Evolutionary conservation across 2,113 vertebrate genomes (phyloP), one percentile per base, ranked within the genome.

Genomic region (Muscicapa adusta): DNA sequence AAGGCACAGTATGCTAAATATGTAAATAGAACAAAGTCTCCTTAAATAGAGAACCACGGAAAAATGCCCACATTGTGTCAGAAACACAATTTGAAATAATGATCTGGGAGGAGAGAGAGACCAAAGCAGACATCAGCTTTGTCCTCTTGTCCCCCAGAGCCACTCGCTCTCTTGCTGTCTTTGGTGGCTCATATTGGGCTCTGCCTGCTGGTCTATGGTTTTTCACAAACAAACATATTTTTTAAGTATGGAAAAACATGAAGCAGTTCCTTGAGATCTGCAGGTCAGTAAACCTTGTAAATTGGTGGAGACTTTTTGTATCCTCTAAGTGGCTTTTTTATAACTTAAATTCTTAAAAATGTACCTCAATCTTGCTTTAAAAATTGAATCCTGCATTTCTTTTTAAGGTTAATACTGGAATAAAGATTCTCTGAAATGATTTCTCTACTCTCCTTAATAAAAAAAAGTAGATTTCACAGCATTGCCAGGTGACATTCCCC

Each of bases 121-220:
- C 8, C 23, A n/a, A 43, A 48, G 18, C 28, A 79, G 71, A 42
- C 4, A 4, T 34, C 29, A 63, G 9, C 17, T 24, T 73, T 31
- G 50, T 45, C 11, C 10, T 19, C 17, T 42, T 45, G 26, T 33
- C 10, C 61, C 3, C 7, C 0, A 2, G 51, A 70, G 38, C 17
- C 26, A 9, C 22, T 71, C 0, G 5, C 15, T 42, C 43, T 51
- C 4, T 0, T 18, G 42, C 19, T 81, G 20, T 11, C 18, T 29
- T 26, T 0, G 0, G 23, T 19, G 45, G 13, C 25, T 76, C 48
- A 47, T 48, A 7, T 1, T 25, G 36, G n/a, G 13, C 6, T 65
- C 22, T 81, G 65, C 36, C 56, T 87, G 20, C 63, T 77, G 18
- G 4, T 70, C n/a, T 9, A 5, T 9, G 14, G 12, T 22, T 51